phyloP scores from a whole-genome alignment of 2,888 invertebrate genomes.

The Bembecia ichneumoniformis region DNA sequence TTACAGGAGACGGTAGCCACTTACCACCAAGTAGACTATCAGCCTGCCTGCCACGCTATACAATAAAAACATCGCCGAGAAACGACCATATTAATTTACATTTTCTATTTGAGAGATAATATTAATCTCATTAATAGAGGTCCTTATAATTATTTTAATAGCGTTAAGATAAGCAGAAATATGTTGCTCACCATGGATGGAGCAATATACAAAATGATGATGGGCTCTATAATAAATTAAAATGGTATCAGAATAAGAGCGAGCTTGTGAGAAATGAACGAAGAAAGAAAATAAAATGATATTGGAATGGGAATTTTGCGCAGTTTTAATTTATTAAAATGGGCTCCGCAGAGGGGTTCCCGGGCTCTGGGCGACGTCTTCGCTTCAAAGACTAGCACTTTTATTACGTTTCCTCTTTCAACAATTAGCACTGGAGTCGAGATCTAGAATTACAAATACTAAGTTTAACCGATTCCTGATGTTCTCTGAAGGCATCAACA shows the following conservation, averaged over 20 bases:
- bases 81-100: no score
- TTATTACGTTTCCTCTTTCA: slow-evolving; percentile 63
- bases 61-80: no score
- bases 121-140: neutral
- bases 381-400: slow-evolving; percentile 64
- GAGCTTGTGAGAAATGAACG: slow-evolving; percentile 25
- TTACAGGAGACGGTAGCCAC: no score
- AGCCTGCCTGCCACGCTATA: no score
- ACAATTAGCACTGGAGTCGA: slow-evolving; percentile 58
- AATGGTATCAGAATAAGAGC: neutral
- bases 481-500: slow-evolving; percentile 17
- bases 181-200: neutral
- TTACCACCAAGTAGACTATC: no score
- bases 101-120: no score
- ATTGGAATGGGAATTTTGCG: slow-evolving; percentile 62
- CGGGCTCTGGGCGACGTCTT: slow-evolving; percentile 35
- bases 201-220: neutral
- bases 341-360: slow-evolving; percentile 44
- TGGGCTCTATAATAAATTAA: neutral
- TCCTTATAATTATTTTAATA: neutral
- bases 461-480: neutral
- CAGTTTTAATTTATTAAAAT: slow-evolving; percentile 72
- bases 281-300: slow-evolving; percentile 55
- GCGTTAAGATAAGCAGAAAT: neutral
- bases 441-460: slow-evolving; percentile 23